These are phyloP conservation scores for Ctenopoma kingsleyae DNA, from an alignment of 2,797 vertebrate genomes.

Conservation along the genomic window DNA sequence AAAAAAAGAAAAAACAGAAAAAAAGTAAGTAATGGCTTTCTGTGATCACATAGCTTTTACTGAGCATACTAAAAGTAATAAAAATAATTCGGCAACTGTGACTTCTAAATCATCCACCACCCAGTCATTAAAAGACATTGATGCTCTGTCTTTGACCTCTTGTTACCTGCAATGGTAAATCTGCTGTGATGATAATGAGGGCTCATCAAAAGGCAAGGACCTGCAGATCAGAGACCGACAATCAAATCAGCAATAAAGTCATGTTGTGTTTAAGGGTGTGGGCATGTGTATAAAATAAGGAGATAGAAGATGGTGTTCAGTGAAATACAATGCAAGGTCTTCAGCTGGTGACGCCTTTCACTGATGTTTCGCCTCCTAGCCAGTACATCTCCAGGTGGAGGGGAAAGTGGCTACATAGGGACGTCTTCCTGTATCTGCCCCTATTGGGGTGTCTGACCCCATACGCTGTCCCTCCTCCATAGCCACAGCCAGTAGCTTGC, in stretches of 20 bases:
- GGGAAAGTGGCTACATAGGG: too few relatives aligned
- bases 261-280: background rate
- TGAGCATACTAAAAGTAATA: constrained; percentile 2
- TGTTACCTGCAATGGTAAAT: constrained; percentile 36
- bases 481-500: too few relatives aligned
- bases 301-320: background rate
- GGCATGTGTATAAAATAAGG: background rate
- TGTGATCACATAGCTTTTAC: background rate
- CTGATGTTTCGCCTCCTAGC: too few relatives aligned
- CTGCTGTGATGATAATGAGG: constrained; percentile 50
- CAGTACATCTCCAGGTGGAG: too few relatives aligned
- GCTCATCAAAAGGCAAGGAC: constrained; percentile 43
- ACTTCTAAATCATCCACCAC: constrained; percentile 41
- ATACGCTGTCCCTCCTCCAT: too few relatives aligned
- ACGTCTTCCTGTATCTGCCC: too few relatives aligned
- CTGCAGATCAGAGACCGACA: constrained; percentile 37
- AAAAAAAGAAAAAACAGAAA: background rate
- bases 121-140: constrained; percentile 28
- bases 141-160: constrained; percentile 41
- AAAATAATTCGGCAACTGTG: constrained; percentile 8
- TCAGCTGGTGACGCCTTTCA: too few relatives aligned
- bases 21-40: background rate
- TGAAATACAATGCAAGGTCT: too few relatives aligned
- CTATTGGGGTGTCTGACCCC: too few relatives aligned
- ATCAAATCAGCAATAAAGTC: constrained; percentile 46